Conservation (phyloP, 1,140 invertebrate species). For the Drosophila suzukii region DNA sequence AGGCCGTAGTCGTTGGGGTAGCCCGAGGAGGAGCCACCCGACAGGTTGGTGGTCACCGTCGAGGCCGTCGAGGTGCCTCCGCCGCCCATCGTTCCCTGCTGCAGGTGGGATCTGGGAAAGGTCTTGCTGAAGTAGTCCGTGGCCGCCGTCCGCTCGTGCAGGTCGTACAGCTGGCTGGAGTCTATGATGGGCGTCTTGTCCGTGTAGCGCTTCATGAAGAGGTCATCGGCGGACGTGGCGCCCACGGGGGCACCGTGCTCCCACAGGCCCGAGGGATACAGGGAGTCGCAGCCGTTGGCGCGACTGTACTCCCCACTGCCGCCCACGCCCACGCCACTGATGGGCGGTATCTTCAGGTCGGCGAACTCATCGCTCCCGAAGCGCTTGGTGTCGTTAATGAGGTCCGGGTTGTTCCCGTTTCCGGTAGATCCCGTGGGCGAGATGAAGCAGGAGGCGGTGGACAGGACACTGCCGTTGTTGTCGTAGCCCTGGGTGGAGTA, state of each 20-base stretch:
- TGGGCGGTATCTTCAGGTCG: constrained; percentile 62
- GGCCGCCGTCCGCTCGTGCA: constrained; percentile 72
- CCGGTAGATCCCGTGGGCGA: constrained; percentile 88
- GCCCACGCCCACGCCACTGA: constrained; percentile 37
- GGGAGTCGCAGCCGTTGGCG: constrained; percentile 87
- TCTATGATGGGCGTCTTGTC: constrained; percentile 91
- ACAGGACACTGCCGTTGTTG: constrained; percentile 87
- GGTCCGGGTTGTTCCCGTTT: constrained; percentile 90
- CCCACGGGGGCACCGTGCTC: constrained; percentile 76
- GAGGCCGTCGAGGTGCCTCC: constrained; percentile 66
- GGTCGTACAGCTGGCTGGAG: constrained; percentile 73
- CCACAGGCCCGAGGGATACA: constrained; percentile 90
- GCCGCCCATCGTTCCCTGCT: constrained; percentile 25
- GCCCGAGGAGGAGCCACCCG: constrained; percentile 70
- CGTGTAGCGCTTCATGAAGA: constrained; percentile 87
- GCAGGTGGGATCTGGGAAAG: constrained; percentile 84
- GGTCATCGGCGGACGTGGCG: constrained; percentile 84
- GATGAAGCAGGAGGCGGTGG: constrained; percentile 87
- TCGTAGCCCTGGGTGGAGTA: constrained; percentile 88
- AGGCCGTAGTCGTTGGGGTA: constrained; percentile 93
- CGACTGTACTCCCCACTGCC: constrained; percentile 89
- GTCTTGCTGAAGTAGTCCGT: constrained; percentile 86
- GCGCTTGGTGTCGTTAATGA: constrained; percentile 91
- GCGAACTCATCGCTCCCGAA: constrained; percentile 86
- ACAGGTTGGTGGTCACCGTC: constrained; percentile 73